Evolutionary conservation across 2,797 vertebrate genomes (phyloP), one percentile per base, ranked within the genome.

Genomic region (Nyctibius grandis): DNA sequence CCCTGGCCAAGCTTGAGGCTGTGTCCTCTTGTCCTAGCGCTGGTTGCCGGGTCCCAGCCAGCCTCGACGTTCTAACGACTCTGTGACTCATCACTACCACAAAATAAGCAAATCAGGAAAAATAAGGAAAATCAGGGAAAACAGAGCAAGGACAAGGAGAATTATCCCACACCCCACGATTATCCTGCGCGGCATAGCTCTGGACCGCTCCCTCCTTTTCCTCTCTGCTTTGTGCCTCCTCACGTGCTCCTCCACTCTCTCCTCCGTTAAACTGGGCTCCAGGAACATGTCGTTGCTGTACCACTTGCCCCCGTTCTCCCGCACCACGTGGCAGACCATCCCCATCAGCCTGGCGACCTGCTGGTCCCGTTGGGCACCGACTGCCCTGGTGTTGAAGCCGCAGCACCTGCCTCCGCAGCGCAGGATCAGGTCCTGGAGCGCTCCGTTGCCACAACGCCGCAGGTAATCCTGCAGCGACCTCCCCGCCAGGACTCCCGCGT

Each of bases 361-460:
- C 18, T 5, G 17, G 5, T 45, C 57, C 68, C 11, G 11, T 18
- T 26, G 1, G 18, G 40, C 47, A 15, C 57, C 38, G 3, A 7
- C 36, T 5, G 65, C 54, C 23, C 16, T 3, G 36, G 26, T 33
- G 50, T 17, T 21, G 67, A 53, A 31, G 40, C 56, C 5, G 7
- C 79, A 61, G 33, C 26, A 51, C 33, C 67, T 19, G 21, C 67
- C 45, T 33, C 47, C 38, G 2, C 67, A 17, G 28, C 1, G 5
- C 57, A 13, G 18, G 57, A 28, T n/a, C 57, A 28, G 40, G 18
- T 33, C 11, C 9, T 14, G 48, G 48, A 45, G 80, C 9, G 3
- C 48, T 28, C 5, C 1, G 3, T 26, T n/a, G 40, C 25, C 3
- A 0, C 17, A 7, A 12, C 6, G 13, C 15, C 2, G 3, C 29